Evolutionary conservation across 2,113 vertebrate genomes (phyloP).

Genomic region (Alligator sinensis): DNA sequence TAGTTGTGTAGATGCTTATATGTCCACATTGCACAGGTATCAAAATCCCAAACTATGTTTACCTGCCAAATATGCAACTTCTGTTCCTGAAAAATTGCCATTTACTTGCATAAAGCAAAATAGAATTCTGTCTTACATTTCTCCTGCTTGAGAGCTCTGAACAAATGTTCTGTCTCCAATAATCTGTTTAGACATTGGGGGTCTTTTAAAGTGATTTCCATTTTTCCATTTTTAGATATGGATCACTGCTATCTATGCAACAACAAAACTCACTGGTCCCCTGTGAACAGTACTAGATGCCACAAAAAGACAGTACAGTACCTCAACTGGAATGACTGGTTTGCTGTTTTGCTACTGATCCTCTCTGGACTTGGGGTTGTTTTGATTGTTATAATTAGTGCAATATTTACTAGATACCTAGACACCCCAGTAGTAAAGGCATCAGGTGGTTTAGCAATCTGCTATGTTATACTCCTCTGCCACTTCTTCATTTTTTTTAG

Average conservation of each 20-base stretch:
- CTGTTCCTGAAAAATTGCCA: not conserved
- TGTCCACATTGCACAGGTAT: too few species aligned
- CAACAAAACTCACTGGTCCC: slow-evolving; percentile 84
- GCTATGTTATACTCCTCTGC: slow-evolving; percentile 87
- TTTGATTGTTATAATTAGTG: slow-evolving; percentile 78
- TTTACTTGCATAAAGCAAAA: not conserved
- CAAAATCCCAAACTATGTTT: too few species aligned
- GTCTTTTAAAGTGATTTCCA: not conserved
- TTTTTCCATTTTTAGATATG: slow-evolving; percentile 81
- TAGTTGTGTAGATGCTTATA: too few species aligned
- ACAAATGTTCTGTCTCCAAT: accelerated
- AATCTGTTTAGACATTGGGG: not conserved
- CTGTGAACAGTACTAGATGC: slow-evolving; percentile 79
- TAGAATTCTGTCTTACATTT: not conserved
- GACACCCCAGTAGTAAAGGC: slow-evolving; percentile 88
- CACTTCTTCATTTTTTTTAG: slow-evolving; percentile 86
- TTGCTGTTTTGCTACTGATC: slow-evolving; percentile 83
- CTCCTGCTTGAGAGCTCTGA: not conserved
- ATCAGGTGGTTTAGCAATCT: slow-evolving; percentile 82
- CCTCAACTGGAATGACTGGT: slow-evolving; percentile 84
- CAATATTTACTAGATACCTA: slow-evolving; percentile 85
- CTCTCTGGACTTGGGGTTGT: slow-evolving; percentile 81
- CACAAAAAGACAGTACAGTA: slow-evolving; percentile 80
- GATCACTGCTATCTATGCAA: slow-evolving; percentile 85
- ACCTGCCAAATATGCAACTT: too few species aligned